A percentile compares a stretch with the other conserved stretches of the same genome.
These are phyloP conservation scores for Coenonympha arcania DNA, from an alignment of 2,888 invertebrate genomes.

Conservation along the genomic window DNA sequence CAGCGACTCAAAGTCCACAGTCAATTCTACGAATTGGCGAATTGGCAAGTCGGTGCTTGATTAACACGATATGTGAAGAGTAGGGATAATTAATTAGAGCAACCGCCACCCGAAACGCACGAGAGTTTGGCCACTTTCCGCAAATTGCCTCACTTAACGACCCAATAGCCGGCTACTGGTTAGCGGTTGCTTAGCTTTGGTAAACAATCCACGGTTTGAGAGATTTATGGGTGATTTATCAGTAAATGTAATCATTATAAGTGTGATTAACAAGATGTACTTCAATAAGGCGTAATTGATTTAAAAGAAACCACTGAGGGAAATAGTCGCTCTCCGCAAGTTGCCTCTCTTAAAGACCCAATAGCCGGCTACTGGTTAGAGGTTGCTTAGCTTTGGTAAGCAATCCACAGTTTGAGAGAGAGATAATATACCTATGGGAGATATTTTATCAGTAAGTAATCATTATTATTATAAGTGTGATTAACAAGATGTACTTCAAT, in stretches of 20 bases:
- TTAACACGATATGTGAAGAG: constrained; percentile 40
- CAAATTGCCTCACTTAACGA: constrained; percentile 1
- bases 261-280: no score
- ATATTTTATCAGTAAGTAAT: background rate
- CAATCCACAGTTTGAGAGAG: background rate
- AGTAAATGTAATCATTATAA: no score
- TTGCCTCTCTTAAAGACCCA: no score
- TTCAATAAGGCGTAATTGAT: no score
- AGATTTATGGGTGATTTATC: background rate
- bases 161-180: background rate
- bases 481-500: constrained; percentile 40
- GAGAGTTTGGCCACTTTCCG: constrained; percentile 5
- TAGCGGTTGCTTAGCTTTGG: background rate
- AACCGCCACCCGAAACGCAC: constrained; percentile 7
- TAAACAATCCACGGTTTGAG: background rate
- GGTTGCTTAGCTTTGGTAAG: background rate
- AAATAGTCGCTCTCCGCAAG: no score
- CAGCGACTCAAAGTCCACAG: background rate
- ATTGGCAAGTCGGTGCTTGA: constrained; percentile 46
- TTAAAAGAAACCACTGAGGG: no score
- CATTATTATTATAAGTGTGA: no score
- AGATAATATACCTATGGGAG: background rate
- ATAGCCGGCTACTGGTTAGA: background rate
- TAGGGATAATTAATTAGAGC: constrained; percentile 24
- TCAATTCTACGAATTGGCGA: constrained; percentile 30